Base-by-base conservation (phyloP, 2,113 vertebrate species). In the Gobio gobio region DNA sequence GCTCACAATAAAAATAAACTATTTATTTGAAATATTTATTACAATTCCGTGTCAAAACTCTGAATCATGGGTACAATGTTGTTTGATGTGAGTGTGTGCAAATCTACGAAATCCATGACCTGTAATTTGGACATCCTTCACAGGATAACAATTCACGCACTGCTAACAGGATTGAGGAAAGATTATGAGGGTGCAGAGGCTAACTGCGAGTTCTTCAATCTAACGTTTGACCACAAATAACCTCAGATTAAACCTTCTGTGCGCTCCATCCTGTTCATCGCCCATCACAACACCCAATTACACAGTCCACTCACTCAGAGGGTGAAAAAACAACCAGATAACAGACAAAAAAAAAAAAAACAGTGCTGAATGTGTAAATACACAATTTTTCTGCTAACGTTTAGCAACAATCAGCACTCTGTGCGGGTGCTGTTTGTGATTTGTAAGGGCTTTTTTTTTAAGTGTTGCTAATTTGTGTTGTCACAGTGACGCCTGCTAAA, bases 401-500 rank as follows among this genome's bases (percentile, higher is more conserved):
- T 83, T 54, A 72, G 64, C 49, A 6, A 16, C 24, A 82, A 49
- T 82, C 80, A 70, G 47, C 61, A 66, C 78, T 49, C n/a, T 29
- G n/a, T 22, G 43, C 10, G 5, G 18, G 3, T 8, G 63, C 47
- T 43, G 66, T 56, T 83, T 43, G 49, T 83, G 64, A 43, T 83
- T 83, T 56, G 80, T 70, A 81, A 81, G 78, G 40, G 13, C 1
- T 64, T 70, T 72, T 77, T 40, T 78, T 56, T 40, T 20, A 24
- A n/a, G 64, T n/a, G 64, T 72, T 82, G 80, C 64, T 82, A 72
- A 82, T 70, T 72, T 82, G 64, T 82, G 45, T 70, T 72, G 47
- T 70, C 80, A 82, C 26, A 56, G 29, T 68, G 61, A 70, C 8
- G 73, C 51, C 54, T 36, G 18, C 18, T 56, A 66, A 66, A 81